phyloP scores from a whole-genome alignment of 2,888 invertebrate species.

The Cyrtodaria siliqua region DNA sequence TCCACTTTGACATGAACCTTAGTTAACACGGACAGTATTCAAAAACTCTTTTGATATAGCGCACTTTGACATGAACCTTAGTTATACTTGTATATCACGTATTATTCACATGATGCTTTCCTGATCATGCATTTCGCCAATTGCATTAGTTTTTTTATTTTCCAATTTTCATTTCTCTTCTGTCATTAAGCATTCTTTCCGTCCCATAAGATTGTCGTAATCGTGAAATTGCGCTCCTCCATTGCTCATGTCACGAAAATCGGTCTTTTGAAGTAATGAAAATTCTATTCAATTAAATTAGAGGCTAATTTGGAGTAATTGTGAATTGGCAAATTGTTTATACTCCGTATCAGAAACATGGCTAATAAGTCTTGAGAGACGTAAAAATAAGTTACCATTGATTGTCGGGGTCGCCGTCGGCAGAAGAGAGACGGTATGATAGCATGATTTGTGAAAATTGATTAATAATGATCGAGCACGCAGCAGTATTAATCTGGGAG shows the following conservation, averaged over 20 bases:
- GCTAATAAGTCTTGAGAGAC: slow-evolving; percentile 29
- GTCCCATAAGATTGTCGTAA: no score
- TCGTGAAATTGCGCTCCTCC: no score
- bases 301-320: slow-evolving; percentile 59
- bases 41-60: no score
- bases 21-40: no score
- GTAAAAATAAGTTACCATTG: slow-evolving; percentile 54
- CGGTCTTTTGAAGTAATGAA: slow-evolving; percentile 40
- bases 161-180: no score
- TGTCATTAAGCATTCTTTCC: no score
- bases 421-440: not conserved
- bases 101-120: not conserved
- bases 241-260: slow-evolving; percentile 47
- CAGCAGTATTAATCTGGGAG: no score
- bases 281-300: slow-evolving; percentile 57
- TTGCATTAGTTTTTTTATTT: no score
- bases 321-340: slow-evolving; percentile 44
- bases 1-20: no score
- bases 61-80: no score
- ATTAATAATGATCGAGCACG: not conserved
- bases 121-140: slow-evolving; percentile 3
- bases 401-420: slow-evolving; percentile 7
- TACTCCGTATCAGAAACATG: slow-evolving; percentile 25
- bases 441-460: not conserved
- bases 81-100: no score